phyloP scores from a whole-genome alignment of 30 jellyfish, hydroid and myxozoan species.

The Rhopilema esculentum region DNA sequence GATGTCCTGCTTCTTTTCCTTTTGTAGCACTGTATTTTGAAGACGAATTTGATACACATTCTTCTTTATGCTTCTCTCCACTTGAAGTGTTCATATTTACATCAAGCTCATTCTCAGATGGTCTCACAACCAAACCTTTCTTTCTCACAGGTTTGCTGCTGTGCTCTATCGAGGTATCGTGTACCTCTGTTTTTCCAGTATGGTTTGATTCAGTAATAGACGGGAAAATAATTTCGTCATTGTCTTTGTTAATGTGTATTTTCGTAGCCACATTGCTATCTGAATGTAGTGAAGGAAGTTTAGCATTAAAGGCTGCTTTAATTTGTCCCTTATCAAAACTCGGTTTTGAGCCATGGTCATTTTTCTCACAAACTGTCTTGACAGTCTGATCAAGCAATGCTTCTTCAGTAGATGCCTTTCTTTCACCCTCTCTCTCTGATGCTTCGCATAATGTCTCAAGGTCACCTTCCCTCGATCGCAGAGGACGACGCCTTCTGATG shows the following conservation, averaged over 20 bases:
- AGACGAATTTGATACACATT: neutral
- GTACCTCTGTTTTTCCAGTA: neutral
- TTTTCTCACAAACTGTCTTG: neutral
- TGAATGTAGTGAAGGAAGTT: neutral
- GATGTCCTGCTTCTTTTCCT: neutral
- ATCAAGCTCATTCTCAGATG: neutral
- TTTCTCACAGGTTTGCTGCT: neutral
- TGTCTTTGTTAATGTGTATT: neutral
- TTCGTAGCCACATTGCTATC: neutral
- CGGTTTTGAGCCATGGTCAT: neutral
- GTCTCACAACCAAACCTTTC: neutral
- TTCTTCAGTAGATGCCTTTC: neutral
- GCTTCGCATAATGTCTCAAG: constrained; percentile 1
- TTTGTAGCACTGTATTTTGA: neutral
- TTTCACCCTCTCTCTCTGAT: neutral
- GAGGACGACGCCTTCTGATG: neutral
- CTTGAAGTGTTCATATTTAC: neutral
- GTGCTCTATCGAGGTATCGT: neutral
- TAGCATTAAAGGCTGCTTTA: neutral
- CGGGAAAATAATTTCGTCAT: neutral
- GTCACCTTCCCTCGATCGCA: neutral
- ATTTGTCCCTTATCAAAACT: neutral
- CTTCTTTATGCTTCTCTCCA: neutral
- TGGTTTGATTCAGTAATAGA: neutral
- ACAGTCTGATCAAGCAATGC: neutral